Base-by-base conservation (phyloP, 1,140 invertebrate species). In the Reticulitermes speratus region DNA sequence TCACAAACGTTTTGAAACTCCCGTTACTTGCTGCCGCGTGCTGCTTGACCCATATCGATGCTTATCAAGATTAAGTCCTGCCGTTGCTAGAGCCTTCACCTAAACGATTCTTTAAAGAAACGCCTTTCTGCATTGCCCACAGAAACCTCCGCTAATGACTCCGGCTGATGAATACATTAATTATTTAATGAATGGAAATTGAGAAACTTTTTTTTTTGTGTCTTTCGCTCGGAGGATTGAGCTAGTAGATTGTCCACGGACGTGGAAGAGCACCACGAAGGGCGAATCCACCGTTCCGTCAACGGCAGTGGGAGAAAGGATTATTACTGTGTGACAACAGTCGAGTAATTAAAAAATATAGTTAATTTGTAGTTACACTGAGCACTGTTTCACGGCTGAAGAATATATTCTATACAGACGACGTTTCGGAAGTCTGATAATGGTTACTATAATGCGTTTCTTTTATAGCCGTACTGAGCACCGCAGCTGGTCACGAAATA, bases 111-210 rank as follows among this genome's bases (percentile, higher is more conserved):
- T 75, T 75, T 75, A 30, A 75, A 75, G 25, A 25, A 75, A 75
- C 14, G 52, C 19, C 52, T 55, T 21, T 55, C 52, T 55, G 25
- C n/a, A 75, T 75, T 25, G 65, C 16, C 65, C 65, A 75, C n/a
- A 75, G 25, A 75, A 75, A 14, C 52, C 65, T 30, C 65, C 59
- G 21, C 59, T 65, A 65, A 65, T 65, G 59, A 65, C 59, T 65
- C 59, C 25, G 25, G n/a, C 65, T 75, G 65, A 75, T 75, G 65
- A 75, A 30, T 75, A n/a, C 65, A 75, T 75, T 75, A 75, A 75
- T 75, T 75, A 75, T 75, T 75, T 75, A 75, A 75, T 75, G 65
- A 75, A 75, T 75, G 65, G 65, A 75, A 75, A 75, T 30, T 75
- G 65, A 75, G 65, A 75, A 75, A 75, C 65, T 30, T 65, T 65